Conservation (phyloP, 92 coral and sea anemone genomes). For the Desmophyllum pertusum region DNA sequence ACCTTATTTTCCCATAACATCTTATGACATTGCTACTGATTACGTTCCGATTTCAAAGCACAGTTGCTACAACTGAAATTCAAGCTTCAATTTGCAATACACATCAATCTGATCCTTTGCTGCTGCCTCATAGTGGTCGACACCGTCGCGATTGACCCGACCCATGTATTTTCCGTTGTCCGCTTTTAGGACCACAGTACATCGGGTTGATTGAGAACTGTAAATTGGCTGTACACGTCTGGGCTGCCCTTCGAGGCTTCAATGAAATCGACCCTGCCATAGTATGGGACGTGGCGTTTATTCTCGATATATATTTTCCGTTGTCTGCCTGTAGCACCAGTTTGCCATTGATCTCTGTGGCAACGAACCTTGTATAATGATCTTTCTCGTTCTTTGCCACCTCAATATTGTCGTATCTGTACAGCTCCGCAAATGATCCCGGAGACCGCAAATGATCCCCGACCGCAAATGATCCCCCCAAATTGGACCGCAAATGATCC, state of each 20-base stretch:
- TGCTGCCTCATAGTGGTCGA: not conserved
- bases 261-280: no score
- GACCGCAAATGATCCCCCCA: no score
- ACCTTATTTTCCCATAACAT: no score
- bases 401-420: not conserved
- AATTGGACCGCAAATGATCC: no score
- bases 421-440: no score
- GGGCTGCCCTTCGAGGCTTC: no score
- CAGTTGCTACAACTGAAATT: not conserved
- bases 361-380: not conserved
- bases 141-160: not conserved
- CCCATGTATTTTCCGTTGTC: not conserved
- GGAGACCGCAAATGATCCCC: no score
- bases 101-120: not conserved
- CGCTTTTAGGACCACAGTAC: constrained; percentile 7
- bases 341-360: not conserved
- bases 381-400: not conserved
- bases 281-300: no score
- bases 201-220: no score
- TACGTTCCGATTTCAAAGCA: not conserved
- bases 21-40: no score
- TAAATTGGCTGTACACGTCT: no score
- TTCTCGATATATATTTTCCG: not conserved
- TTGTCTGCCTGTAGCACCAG: constrained; percentile 23
- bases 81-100: not conserved